phyloP scores from a whole-genome alignment of 2,797 vertebrate species.

The Pseudomugil tenellus region DNA sequence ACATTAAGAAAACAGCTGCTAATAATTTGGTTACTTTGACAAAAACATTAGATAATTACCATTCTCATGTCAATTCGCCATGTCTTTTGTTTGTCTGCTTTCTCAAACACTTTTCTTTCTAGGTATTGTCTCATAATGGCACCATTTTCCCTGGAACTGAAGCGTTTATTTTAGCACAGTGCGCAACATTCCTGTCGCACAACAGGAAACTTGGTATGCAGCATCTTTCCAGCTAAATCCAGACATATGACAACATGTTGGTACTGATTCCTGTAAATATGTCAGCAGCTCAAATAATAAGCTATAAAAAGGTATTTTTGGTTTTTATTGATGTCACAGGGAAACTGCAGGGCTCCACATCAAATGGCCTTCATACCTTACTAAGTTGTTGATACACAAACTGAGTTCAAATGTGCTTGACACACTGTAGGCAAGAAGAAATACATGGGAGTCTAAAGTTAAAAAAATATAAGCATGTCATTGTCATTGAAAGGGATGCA shows the following conservation, averaged over 20 bases:
- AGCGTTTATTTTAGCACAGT: neutral
- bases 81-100: neutral
- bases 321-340: constrained; percentile 22
- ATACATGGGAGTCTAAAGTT: constrained; percentile 36
- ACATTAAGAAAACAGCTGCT: neutral
- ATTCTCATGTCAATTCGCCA: neutral
- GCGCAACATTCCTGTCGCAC: constrained; percentile 1
- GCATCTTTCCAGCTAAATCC: constrained; percentile 11
- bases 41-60: neutral
- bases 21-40: neutral
- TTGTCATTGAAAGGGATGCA: neutral
- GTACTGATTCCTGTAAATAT: constrained; percentile 14
- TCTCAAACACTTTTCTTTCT: neutral
- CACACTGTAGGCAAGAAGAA: constrained; percentile 33
- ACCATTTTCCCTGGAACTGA: neutral
- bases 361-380: constrained; percentile 23
- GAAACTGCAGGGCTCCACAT: constrained; percentile 49
- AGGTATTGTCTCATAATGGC: neutral
- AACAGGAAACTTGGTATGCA: constrained; percentile 9
- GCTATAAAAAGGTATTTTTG: constrained; percentile 4
- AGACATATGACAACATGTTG: constrained; percentile 11
- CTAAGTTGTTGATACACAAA: constrained; percentile 21
- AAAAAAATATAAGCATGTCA: neutral
- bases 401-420: constrained; percentile 7
- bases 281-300: constrained; percentile 18